These are phyloP conservation scores for Marasmarcha lunaedactyla DNA, from an alignment of 2,888 invertebrate species.

Conservation along the genomic window DNA sequence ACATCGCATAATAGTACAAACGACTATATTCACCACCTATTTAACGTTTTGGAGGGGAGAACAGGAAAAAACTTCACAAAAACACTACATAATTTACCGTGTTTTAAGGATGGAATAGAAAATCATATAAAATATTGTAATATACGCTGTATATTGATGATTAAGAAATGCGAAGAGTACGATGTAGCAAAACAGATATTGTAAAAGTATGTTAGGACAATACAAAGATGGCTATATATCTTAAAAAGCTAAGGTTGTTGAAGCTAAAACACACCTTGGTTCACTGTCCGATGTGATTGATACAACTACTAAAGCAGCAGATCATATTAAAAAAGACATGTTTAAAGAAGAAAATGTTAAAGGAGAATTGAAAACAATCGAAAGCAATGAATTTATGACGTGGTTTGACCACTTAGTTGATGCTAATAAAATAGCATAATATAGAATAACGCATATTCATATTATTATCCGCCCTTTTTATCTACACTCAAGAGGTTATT, in stretches of 20 bases:
- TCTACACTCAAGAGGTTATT: constrained; percentile 1
- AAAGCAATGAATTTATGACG: background rate
- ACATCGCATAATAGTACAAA: too few relatives aligned
- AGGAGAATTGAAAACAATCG: background rate
- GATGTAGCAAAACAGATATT: constrained; percentile 2
- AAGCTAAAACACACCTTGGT: constrained; percentile 2
- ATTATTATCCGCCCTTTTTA: constrained; percentile 1
- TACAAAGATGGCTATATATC: background rate
- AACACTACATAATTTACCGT: constrained; percentile 1
- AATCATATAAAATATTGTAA: background rate
- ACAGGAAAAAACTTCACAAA: background rate
- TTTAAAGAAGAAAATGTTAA: background rate
- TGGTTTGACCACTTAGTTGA: constrained; percentile 1
- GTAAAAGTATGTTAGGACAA: background rate
- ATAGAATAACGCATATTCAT: background rate
- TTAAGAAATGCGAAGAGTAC: constrained; percentile 5
- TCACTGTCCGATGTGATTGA: background rate
- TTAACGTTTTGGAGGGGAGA: constrained; percentile 1
- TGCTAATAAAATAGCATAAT: background rate
- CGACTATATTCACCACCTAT: constrained; percentile 2
- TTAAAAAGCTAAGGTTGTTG: background rate
- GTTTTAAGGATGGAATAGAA: background rate
- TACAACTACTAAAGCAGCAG: background rate
- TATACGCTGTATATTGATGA: constrained; percentile 3
- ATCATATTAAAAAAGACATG: background rate